A percentile compares a stretch with the other conserved stretches of the same genome.
Evolutionary conservation across 2,797 vertebrate genomes (phyloP).

Genomic region (Stomatorhinus walkeri): DNA sequence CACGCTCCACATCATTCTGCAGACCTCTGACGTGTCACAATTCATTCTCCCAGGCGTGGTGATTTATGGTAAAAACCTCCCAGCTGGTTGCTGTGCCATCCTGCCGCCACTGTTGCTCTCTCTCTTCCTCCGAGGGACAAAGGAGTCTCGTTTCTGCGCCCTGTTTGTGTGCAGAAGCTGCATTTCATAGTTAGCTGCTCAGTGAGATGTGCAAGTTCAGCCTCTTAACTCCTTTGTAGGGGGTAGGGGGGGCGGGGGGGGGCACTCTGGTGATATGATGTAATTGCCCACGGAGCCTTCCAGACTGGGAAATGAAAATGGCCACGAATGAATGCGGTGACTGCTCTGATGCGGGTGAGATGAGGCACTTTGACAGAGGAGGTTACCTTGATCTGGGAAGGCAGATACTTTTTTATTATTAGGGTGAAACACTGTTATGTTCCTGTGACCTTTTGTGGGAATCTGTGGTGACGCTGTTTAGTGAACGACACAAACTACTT

Average conservation of each 20-base stretch:
- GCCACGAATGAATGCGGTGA: neutral
- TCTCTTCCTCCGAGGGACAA: neutral
- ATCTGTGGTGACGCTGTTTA: neutral
- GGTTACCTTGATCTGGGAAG: neutral
- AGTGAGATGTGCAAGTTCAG: neutral
- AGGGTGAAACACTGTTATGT: neutral
- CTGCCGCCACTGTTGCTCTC: neutral
- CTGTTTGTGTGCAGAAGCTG: neutral
- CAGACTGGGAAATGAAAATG: neutral
- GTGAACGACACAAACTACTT: neutral
- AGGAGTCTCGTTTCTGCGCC: neutral
- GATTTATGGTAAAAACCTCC: neutral
- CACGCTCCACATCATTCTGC: neutral
- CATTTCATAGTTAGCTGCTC: neutral
- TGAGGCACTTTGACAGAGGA: neutral
- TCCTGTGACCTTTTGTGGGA: slow-evolving; percentile 14
- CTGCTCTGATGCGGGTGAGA: neutral
- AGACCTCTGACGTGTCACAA: neutral
- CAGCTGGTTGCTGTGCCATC: neutral
- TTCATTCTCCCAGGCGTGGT: neutral
- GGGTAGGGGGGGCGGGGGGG: neutral
- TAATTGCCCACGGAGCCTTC: neutral
- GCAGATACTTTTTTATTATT: slow-evolving; percentile 7
- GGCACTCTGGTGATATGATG: neutral
- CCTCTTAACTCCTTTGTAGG: neutral